Base-by-base conservation (phyloP, 37 sponge, comb jelly and placozoan species). In the Bolinopsis microptera region DNA sequence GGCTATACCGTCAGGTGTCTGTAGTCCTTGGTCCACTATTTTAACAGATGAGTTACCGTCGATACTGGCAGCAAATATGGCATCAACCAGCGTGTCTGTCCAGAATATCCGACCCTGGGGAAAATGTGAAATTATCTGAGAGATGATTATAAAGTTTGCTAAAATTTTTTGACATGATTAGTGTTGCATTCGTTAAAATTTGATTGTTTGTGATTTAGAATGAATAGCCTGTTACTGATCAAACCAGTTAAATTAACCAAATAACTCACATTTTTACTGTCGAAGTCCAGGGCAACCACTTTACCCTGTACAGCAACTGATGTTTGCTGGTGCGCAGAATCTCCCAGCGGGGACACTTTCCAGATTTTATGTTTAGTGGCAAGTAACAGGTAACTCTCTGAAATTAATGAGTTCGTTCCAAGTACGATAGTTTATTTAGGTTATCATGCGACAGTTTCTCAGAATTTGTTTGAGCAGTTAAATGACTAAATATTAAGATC, bases 1-100 rank as follows among this genome's bases (percentile, higher is more conserved):
- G 61, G 90, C 90, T 13, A 86, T 48, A 23, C 90, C 90, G 36
- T 86, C 90, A n/a, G 90, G 90, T 3, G 90, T 86, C 41, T 16
- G 26, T 8, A 86, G 48, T 25, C 90, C 90, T 5, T 86, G 41
- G 0, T 34, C 90, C 0, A 86, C 38, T 28, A 86, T 27, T 24
- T 25, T 16, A 3, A 0, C 3, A 27, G 90, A 41, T 25, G 24
- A 9, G 32, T 39, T 34, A 3, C 90, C 61, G 0, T 2, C 0
- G 36, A 86, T 22, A 40, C 26, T 21, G 36, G 61, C 8, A 18
- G 31, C 24, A 3, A n/a, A 86, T 40, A 86, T 86, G 90, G 36
- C 35, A 30, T 86, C 90, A 13, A 33, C 35, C 48, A 28, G 90
- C 1, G 90, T 39, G 32, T 86, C 90, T 27, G 90, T 86, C 90